phyloP scores from a whole-genome alignment of 2,888 invertebrate species.

The Diadegma fenestrale region DNA sequence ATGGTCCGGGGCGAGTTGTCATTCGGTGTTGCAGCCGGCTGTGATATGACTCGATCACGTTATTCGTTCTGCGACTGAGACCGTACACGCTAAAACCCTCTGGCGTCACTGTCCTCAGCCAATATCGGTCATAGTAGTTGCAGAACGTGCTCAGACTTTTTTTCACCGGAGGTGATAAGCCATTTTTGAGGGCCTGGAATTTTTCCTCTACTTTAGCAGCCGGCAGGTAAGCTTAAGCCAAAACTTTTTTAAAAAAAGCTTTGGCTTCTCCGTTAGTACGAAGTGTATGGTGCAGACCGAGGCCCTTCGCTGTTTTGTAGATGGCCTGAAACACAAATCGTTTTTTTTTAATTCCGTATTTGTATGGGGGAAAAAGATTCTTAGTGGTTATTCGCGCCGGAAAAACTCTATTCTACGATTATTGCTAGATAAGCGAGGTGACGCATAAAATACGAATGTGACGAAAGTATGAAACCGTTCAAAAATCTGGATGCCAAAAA shows the following conservation, averaged over 20 bases:
- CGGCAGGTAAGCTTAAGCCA: conserved; percentile 3
- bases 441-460: too few relatives aligned
- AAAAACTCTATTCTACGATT: too few relatives aligned
- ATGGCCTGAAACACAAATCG: background rate
- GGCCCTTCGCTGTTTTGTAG: conserved; percentile 10
- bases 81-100: background rate
- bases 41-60: too few relatives aligned
- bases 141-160: background rate
- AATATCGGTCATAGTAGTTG: too few relatives aligned
- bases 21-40: too few relatives aligned
- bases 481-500: background rate
- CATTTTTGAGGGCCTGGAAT: background rate
- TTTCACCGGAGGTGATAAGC: background rate
- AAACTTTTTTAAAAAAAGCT: conserved; percentile 6
- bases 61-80: background rate
- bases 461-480: too few relatives aligned
- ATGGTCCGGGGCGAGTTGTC: too few relatives aligned
- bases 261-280: background rate
- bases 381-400: background rate
- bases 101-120: too few relatives aligned
- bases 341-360: background rate
- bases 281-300: background rate
- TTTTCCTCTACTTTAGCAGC: background rate
- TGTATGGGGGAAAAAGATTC: background rate
- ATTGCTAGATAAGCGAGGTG: too few relatives aligned